These are phyloP conservation scores for Elegia similella DNA, from an alignment of 2,888 invertebrate species.

Conservation along the genomic window DNA sequence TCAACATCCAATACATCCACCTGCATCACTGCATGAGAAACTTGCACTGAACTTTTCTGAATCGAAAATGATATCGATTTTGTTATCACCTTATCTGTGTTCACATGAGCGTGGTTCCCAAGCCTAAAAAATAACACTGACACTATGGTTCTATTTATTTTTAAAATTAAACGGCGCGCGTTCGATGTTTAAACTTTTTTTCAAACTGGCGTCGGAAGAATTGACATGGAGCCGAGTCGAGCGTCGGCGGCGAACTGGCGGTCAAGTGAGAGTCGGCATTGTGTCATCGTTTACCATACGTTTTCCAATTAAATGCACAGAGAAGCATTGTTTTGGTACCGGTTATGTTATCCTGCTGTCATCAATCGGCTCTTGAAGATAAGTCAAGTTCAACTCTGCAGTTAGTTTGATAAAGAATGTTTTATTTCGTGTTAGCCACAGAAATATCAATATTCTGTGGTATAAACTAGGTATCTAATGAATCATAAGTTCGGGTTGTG, in stretches of 20 bases:
- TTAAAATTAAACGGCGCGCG: slow-evolving; percentile 25
- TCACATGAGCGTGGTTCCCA: slow-evolving; percentile 22
- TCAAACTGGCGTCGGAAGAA: slow-evolving; percentile 38
- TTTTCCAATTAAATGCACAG: slow-evolving; percentile 47
- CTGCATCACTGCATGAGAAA: slow-evolving; percentile 60
- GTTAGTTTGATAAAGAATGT: neutral
- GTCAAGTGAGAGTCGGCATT: slow-evolving; percentile 63
- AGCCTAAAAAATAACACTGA: slow-evolving; percentile 29
- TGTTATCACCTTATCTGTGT: slow-evolving; percentile 54
- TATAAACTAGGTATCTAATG: no score
- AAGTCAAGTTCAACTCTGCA: neutral
- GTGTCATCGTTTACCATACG: slow-evolving; percentile 51
- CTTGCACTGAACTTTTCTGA: slow-evolving; percentile 29
- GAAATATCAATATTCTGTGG: no score
- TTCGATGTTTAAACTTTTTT: slow-evolving; percentile 43
- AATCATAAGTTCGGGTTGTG: no score
- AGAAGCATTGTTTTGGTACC: slow-evolving; percentile 19
- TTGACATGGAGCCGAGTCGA: slow-evolving; percentile 54
- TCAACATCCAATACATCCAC: slow-evolving; percentile 53
- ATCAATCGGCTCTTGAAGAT: neutral
- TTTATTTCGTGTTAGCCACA: no score
- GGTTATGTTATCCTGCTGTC: slow-evolving; percentile 2
- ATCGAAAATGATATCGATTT: slow-evolving; percentile 40
- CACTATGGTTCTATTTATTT: slow-evolving; percentile 22
- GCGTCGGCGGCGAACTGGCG: slow-evolving; percentile 66